Conservation (phyloP, 2,888 invertebrate species). For the Choristoneura rosaceana region DNA sequence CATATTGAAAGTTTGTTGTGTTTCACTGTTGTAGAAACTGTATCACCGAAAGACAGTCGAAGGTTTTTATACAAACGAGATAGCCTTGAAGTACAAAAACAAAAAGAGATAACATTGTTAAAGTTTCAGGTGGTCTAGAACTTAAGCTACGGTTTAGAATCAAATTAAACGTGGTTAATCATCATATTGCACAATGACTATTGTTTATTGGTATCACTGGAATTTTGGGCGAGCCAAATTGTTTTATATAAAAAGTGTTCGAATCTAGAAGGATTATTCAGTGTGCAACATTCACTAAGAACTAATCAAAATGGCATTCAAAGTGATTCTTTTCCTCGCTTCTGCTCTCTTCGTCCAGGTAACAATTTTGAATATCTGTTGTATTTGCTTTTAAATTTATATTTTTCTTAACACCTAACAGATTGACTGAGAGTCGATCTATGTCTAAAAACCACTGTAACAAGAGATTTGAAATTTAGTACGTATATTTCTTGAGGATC, state of each 20-base stretch:
- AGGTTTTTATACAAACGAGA: constrained; percentile 1
- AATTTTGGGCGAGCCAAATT: background rate
- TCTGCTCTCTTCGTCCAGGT: constrained; percentile 32
- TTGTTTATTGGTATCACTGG: background rate
- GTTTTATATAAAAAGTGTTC: constrained; percentile 17
- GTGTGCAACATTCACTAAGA: constrained; percentile 6
- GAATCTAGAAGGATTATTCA: background rate
- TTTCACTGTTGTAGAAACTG: constrained; percentile 7
- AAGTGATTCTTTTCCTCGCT: constrained; percentile 41
- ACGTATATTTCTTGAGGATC: too few species aligned
- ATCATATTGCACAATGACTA: background rate
- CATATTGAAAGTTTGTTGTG: constrained; percentile 48
- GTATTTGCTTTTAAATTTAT: too few species aligned
- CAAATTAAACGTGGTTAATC: constrained; percentile 10
- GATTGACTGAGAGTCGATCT: too few species aligned
- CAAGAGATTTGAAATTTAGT: too few species aligned
- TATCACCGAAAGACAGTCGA: background rate
- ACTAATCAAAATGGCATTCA: constrained; percentile 33
- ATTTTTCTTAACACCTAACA: too few species aligned
- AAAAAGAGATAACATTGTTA: constrained; percentile 1
- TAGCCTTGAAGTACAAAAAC: background rate
- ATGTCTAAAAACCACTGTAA: too few species aligned
- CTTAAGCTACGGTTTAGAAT: too few species aligned
- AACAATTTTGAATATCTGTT: background rate
- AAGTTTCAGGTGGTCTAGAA: background rate